Base-by-base conservation (phyloP, 2,797 vertebrate species). In the Limosa lapponica region DNA sequence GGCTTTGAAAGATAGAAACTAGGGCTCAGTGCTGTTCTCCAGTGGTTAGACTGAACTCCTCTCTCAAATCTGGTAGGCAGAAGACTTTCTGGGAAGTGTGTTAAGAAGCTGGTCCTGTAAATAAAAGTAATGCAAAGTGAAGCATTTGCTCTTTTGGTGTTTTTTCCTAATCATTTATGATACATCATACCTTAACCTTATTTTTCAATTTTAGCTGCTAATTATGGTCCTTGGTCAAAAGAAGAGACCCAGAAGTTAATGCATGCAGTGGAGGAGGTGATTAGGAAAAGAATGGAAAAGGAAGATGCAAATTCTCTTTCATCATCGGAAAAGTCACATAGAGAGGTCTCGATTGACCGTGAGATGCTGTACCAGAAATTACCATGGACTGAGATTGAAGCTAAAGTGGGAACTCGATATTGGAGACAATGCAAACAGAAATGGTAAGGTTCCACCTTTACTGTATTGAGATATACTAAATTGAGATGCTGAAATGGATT, bases 371-470 rank as follows among this genome's bases (percentile, higher is more conserved):
- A 79, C 85, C 96, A 94, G 80, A 89, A 97, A 6, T 95, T 98
- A 5, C 96, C 98, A 0, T 98, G 98, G 98, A 79, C 85, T 13
- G 95, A 97, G 61, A 97, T 98, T 15, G 98, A 97, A 77, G 85
- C 96, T 16, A 95, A 94, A 93, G 98, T 98, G 84, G 94, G 95
- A 11, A 98, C 97, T 74, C 96, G 98, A 7, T 97, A 97, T 0
- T 98, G 98, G 98, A 97, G 97, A 49, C 98, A 98, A 11, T 98
- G 98, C 65, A 98, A 98, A 96, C 96, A 96, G 92, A 98, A 98
- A 96, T 98, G 98, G 98, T 98, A 95, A 97, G 97, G 70, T 65
- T 81, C 87, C 69, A 43, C 34, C 36, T 70, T 52, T 49, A 32
- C n/a, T 43, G 6, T 28, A 12, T 19, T n/a, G 58, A 59, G 65